phyloP scores from a whole-genome alignment of 2,888 invertebrate genomes.

The Drosophila acutilabella region DNA sequence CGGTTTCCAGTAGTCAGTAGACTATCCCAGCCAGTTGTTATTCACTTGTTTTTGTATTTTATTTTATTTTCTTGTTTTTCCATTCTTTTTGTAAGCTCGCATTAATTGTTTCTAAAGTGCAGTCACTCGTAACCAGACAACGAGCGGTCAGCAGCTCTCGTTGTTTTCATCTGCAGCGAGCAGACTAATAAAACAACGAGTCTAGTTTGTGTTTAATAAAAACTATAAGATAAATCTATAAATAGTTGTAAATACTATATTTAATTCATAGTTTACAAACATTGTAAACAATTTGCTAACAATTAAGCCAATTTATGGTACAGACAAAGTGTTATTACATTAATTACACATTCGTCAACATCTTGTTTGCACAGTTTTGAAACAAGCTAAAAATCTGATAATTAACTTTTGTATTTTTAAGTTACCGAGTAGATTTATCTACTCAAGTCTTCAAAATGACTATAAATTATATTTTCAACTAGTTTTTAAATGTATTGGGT shows the following conservation, averaged over 20 bases:
- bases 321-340: slow-evolving; percentile 12
- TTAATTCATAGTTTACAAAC: not conserved
- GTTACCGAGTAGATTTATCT: slow-evolving; percentile 1
- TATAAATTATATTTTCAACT: not conserved
- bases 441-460: not conserved
- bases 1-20: slow-evolving; percentile 17
- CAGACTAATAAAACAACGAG: not conserved
- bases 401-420: not conserved
- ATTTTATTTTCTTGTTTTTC: slow-evolving; percentile 25
- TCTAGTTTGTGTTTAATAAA: not conserved
- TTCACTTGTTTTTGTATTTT: slow-evolving; percentile 9
- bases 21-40: slow-evolving; percentile 44
- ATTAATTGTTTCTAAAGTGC: slow-evolving; percentile 70
- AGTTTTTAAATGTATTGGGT: not conserved
- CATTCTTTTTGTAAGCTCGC: slow-evolving; percentile 40
- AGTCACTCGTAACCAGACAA: slow-evolving; percentile 68
- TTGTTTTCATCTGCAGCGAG: slow-evolving; percentile 8
- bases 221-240: not conserved
- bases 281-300: slow-evolving; percentile 9
- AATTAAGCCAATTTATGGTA: slow-evolving; percentile 27
- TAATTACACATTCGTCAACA: slow-evolving; percentile 12
- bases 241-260: not conserved
- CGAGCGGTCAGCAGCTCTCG: slow-evolving; percentile 9
- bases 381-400: not conserved
- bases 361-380: slow-evolving; percentile 7